These are phyloP conservation scores for Hartigia nigra DNA, from an alignment of 2,888 invertebrate genomes.

Conservation along the genomic window DNA sequence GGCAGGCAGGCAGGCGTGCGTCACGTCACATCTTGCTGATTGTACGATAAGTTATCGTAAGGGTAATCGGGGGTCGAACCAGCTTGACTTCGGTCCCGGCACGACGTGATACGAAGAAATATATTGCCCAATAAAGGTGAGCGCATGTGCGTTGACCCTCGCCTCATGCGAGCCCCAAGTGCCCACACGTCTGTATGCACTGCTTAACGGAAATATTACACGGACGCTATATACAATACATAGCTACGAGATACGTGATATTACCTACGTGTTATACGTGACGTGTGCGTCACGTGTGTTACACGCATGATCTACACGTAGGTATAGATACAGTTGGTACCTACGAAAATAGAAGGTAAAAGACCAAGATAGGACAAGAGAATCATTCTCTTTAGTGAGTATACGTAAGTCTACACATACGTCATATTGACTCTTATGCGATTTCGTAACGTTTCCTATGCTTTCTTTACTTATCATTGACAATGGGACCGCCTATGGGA, in stretches of 20 bases:
- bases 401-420: not conserved
- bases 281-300: not conserved
- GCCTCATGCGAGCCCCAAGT: not conserved
- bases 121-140: slow-evolving; percentile 9
- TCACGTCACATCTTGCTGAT: slow-evolving; percentile 7
- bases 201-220: not conserved
- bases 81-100: slow-evolving; percentile 1
- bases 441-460: not conserved
- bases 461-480: too few species aligned
- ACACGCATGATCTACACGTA: not conserved
- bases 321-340: not conserved
- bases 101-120: slow-evolving; percentile 9
- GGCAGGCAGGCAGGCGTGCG: not conserved
- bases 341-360: not conserved
- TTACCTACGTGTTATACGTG: slow-evolving; percentile 1
- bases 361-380: not conserved
- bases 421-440: not conserved
- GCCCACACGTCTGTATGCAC: not conserved
- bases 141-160: slow-evolving; percentile 6
- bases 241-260: not conserved
- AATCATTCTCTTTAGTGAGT: too few species aligned
- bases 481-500: not conserved
- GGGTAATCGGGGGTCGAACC: slow-evolving; percentile 7
- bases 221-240: not conserved
- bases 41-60: slow-evolving; percentile 5